Percentiles rank a stretch among this genome's conserved stretches.
Evolutionary conservation across 2,113 vertebrate genomes (phyloP).

Genomic region (Cygnus atratus): DNA sequence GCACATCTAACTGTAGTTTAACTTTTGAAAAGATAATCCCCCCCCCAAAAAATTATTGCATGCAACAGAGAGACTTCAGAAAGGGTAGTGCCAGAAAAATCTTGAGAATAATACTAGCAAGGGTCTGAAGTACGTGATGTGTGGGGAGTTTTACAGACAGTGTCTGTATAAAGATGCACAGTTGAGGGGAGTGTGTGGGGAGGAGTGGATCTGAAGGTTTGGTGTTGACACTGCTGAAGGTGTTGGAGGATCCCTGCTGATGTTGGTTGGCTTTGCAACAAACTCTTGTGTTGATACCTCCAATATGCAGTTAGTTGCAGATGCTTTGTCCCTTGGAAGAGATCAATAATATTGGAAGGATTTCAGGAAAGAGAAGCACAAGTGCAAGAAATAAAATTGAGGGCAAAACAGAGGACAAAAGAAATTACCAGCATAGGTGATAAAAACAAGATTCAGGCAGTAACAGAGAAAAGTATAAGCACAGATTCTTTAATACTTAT

Average conservation of each 20-base stretch:
- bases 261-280: background rate
- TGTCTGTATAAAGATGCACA: background rate
- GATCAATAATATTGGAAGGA: background rate
- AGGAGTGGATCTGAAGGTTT: background rate
- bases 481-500: background rate
- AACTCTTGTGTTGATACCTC: background rate
- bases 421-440: background rate
- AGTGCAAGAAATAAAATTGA: background rate
- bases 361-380: background rate
- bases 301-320: too few species aligned
- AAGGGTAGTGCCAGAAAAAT: background rate
- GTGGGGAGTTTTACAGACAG: background rate
- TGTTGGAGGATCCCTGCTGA: background rate
- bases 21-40: background rate
- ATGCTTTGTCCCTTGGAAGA: background rate
- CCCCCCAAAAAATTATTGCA: background rate
- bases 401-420: background rate
- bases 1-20: constrained; percentile 6
- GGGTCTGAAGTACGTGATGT: background rate
- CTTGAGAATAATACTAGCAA: background rate
- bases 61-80: background rate
- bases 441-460: background rate
- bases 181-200: fast-evolving
- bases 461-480: background rate
- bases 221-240: background rate